Evolutionary conservation across 2,888 invertebrate species (phyloP).

Genomic region (Morpho helenor): DNA sequence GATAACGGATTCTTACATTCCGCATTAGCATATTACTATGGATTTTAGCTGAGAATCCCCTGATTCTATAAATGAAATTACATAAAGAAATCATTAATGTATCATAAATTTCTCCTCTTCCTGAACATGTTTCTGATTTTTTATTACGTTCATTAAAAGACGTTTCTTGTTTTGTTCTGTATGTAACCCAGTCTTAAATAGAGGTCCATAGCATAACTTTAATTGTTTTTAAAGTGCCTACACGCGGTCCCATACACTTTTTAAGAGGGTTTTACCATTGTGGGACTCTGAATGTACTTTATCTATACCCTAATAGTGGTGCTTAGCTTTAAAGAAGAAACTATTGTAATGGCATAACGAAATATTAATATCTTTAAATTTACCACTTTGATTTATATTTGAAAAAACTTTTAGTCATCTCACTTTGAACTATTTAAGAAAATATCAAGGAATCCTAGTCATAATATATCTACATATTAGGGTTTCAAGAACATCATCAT

Average conservation of each 20-base stretch:
- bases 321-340: constrained; percentile 1
- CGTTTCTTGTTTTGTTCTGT: constrained; percentile 10
- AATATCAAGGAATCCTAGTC: no score
- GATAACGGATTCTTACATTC: neutral
- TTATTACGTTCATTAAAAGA: no score
- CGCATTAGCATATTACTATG: neutral
- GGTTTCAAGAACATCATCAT: no score
- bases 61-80: no score
- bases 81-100: no score
- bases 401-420: no score
- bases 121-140: no score
- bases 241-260: constrained; percentile 35
- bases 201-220: constrained; percentile 59
- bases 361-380: neutral
- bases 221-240: constrained; percentile 70
- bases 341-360: constrained; percentile 5
- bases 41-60: no score
- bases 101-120: no score
- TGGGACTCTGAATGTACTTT: constrained; percentile 19
- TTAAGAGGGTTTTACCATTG: constrained; percentile 22
- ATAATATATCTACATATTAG: no score
- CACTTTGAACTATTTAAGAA: no score
- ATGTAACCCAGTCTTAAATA: constrained; percentile 36
- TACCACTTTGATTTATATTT: no score
- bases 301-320: constrained; percentile 1